Base-by-base conservation (phyloP, 2,113 vertebrate species). In the Scytalopus superciliaris region DNA sequence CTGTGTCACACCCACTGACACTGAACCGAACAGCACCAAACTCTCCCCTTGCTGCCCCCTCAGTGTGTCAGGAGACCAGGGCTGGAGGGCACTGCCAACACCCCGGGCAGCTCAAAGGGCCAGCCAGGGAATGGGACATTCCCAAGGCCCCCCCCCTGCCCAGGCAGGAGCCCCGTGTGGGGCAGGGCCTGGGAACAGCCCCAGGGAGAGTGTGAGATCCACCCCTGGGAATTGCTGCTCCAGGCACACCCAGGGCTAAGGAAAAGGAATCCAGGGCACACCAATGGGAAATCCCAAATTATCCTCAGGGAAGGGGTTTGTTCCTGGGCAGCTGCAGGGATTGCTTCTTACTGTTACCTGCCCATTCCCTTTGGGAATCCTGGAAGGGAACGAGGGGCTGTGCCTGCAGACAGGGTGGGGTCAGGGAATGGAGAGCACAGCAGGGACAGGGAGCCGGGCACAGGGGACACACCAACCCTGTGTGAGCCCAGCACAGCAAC, bases 361-460 rank as follows among this genome's bases (percentile, higher is more conserved):
- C 27, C n/a, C 53, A 22, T 88, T 63, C 59, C 91, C 80, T 86
- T 52, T 72, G 83, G 94, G 81, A 59, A 50, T 39, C 10, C 88
- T 79, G 94, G 84, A 75, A 69, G 85, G 35, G 83, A 1, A 37
- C 40, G 76, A 78, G 45, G 15, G 21, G 31, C 70, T 53, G 77
- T 66, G 21, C 21, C 70, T 57, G 77, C 70, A 60, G 84, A 18
- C 50, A 45, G 8, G 15, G 35, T 10, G 2, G 66, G 75, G 79
- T 82, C 5, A 60, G 64, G 44, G 55, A 44, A 56, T 42, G 35
- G 69, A 35, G 14, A 44, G 74, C 75, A 15, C 12, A 1, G 18
- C 15, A 49, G 57, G 70, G 3, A 0, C 0, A 3, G 0, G 1
- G 68, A 62, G 39, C 12, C 66, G 74, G 0, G 52, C 49, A 21